Percentiles rank a stretch among this genome's conserved stretches.
These are phyloP conservation scores for Hippoglossus stenolepis DNA, from an alignment of 2,113 vertebrate species.

Conservation along the genomic window DNA sequence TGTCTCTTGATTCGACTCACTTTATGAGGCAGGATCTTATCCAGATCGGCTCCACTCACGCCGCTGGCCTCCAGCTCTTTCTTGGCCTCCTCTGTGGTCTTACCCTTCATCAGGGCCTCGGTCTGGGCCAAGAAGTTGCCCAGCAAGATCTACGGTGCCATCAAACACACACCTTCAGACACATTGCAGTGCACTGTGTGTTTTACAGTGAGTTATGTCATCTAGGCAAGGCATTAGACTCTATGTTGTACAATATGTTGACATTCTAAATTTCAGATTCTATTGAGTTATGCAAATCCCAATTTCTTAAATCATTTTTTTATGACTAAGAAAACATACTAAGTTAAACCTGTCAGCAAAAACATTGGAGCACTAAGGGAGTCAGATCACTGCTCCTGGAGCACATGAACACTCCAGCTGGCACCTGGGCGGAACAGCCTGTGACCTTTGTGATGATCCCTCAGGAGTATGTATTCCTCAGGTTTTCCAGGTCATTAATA, in stretches of 20 bases:
- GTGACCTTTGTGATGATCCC: constrained; percentile 21
- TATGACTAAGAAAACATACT: no score
- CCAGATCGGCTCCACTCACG: constrained; percentile 85
- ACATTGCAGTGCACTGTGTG: neutral
- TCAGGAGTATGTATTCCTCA: neutral
- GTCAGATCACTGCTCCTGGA: neutral
- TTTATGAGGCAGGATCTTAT: constrained; percentile 97
- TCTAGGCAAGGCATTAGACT: neutral
- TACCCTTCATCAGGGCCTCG: constrained; percentile 97
- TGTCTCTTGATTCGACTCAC: constrained; percentile 66
- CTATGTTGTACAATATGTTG: neutral
- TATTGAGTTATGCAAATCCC: neutral
- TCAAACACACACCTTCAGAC: neutral
- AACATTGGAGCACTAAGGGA: neutral
- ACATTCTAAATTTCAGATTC: neutral
- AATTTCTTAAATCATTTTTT: no score
- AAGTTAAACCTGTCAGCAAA: neutral
- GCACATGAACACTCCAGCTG: neutral
- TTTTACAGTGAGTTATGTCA: neutral
- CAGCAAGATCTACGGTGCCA: constrained; percentile 88
- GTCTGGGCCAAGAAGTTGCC: constrained; percentile 98
- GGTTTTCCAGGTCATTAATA: neutral
- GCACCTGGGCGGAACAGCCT: neutral
- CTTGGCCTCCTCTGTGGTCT: constrained; percentile 90
- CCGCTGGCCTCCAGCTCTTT: constrained; percentile 90